phyloP scores from a whole-genome alignment of 2,113 vertebrate species.

The Hypocryptadius cinnamomeus region DNA sequence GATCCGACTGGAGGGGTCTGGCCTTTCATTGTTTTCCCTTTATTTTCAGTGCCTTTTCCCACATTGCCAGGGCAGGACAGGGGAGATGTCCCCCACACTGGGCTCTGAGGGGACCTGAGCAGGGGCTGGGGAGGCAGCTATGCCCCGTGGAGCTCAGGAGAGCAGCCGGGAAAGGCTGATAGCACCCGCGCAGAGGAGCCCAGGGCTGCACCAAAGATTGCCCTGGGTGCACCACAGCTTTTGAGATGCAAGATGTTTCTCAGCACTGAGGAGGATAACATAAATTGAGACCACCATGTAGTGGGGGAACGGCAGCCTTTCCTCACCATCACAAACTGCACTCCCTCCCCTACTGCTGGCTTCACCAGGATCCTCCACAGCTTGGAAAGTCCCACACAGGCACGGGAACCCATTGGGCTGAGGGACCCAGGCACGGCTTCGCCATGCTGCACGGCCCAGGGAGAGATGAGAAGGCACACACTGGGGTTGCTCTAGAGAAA shows the following conservation, averaged over 20 bases:
- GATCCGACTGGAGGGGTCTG: background rate
- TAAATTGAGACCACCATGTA: accelerated
- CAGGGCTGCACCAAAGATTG: background rate
- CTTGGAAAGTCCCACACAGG: accelerated
- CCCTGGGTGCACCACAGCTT: background rate
- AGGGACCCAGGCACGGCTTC: background rate
- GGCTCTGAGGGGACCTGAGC: accelerated
- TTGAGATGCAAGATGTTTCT: background rate
- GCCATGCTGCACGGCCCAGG: accelerated
- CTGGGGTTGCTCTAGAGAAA: background rate
- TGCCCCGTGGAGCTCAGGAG: too few species aligned
- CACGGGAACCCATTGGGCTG: accelerated
- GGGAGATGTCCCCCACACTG: accelerated
- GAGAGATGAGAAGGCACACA: accelerated
- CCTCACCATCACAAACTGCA: background rate
- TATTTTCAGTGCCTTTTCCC: background rate
- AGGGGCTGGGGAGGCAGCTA: background rate
- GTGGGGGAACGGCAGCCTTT: background rate
- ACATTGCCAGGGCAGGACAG: accelerated
- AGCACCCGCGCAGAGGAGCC: accelerated
- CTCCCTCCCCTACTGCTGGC: too few species aligned
- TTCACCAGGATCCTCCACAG: accelerated
- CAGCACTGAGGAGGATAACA: background rate
- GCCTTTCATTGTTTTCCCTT: conserved; percentile 39
- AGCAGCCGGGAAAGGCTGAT: accelerated